phyloP scores from a whole-genome alignment of 1,140 invertebrate genomes.

The Drosophila sulfurigaster region DNA sequence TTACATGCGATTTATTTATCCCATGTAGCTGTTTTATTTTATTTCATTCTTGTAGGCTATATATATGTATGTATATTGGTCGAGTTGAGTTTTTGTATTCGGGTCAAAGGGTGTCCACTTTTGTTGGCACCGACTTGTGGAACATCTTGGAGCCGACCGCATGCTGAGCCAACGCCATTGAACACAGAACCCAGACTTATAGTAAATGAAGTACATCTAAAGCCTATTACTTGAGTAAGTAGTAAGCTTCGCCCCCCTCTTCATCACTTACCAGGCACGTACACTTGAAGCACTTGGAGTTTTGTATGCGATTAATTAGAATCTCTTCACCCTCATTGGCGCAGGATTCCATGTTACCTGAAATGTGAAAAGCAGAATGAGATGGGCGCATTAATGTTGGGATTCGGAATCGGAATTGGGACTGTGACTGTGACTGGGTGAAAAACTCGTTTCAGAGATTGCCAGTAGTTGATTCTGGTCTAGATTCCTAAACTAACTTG shows the following conservation, averaged over 20 bases:
- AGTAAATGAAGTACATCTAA: constrained; percentile 21
- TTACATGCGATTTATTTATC: constrained; percentile 65
- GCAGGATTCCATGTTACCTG: constrained; percentile 75
- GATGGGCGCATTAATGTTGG: constrained; percentile 1
- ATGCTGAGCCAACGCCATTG: constrained; percentile 16
- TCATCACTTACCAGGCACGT: constrained; percentile 70
- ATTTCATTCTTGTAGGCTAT: constrained; percentile 38
- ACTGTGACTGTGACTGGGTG: not conserved
- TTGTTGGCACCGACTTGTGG: constrained; percentile 48
- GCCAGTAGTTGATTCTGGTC: constrained; percentile 32
- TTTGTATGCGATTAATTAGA: constrained; percentile 52
- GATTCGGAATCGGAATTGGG: too few relatives aligned
- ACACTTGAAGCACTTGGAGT: constrained; percentile 80
- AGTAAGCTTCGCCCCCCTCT: not conserved
- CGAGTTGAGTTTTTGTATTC: constrained; percentile 42
- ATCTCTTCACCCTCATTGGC: constrained; percentile 80
- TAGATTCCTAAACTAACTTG: constrained; percentile 34
- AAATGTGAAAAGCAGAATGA: constrained; percentile 26
- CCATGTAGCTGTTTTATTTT: constrained; percentile 57
- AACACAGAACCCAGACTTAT: constrained; percentile 1
- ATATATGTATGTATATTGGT: not conserved
- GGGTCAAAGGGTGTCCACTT: constrained; percentile 60
- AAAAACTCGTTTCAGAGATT: constrained; percentile 23
- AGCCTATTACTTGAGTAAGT: not conserved
- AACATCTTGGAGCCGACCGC: constrained; percentile 49